These are phyloP conservation scores for Torymus tubicola DNA, from an alignment of 2,888 invertebrate genomes.

Conservation along the genomic window DNA sequence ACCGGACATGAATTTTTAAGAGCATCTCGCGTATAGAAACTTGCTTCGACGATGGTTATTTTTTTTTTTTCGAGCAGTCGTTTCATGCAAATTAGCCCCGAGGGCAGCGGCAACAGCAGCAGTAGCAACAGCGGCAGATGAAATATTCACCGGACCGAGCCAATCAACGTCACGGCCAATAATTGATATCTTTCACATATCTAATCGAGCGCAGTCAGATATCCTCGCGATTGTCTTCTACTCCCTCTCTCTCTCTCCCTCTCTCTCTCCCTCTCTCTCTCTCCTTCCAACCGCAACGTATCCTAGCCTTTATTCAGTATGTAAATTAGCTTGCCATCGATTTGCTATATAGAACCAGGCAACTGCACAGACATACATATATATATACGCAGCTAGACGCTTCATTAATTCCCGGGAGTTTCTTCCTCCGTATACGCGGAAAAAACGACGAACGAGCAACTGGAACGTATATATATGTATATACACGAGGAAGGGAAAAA, in stretches of 20 bases:
- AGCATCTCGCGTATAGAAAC: too few species aligned
- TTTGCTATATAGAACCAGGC: slow-evolving; percentile 32
- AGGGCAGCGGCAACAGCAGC: background rate
- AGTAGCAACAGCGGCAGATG: slow-evolving; percentile 14
- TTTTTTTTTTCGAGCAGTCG: too few species aligned
- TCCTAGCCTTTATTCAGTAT: slow-evolving; percentile 56
- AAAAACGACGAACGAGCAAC: background rate
- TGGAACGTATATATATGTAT: background rate
- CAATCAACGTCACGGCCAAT: slow-evolving; percentile 58
- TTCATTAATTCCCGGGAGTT: slow-evolving; percentile 58
- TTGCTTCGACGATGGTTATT: too few species aligned
- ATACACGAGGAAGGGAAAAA: background rate
- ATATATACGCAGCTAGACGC: slow-evolving; percentile 30
- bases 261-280: background rate
- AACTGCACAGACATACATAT: background rate
- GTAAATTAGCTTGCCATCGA: slow-evolving; percentile 53
- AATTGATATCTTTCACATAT: slow-evolving; percentile 58
- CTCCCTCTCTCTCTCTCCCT: slow-evolving; percentile 23
- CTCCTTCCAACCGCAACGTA: background rate
- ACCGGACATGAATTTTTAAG: too few species aligned
- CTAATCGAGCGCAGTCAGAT: slow-evolving; percentile 47
- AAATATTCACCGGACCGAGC: slow-evolving; percentile 53
- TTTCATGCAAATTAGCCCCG: slow-evolving; percentile 36
- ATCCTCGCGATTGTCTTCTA: slow-evolving; percentile 50
- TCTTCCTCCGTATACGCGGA: slow-evolving; percentile 7